Conservation (phyloP, 2,888 invertebrate genomes). For the Pogonocherus hispidulus region DNA sequence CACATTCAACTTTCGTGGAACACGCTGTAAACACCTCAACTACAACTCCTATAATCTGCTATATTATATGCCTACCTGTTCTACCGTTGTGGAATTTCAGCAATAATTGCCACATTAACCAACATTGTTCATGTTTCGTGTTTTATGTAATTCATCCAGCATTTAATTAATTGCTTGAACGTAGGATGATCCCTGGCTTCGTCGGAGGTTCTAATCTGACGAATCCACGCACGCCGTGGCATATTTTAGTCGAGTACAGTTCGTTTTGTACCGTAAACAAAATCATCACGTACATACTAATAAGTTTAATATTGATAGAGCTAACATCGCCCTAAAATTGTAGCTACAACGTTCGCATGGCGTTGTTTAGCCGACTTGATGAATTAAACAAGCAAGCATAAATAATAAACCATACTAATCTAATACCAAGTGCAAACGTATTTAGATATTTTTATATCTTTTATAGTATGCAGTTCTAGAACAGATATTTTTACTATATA, state of each 20-base stretch:
- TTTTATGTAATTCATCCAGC: slow-evolving; percentile 22
- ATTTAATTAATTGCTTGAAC: slow-evolving; percentile 22
- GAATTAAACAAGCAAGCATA: neutral
- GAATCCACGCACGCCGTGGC: neutral
- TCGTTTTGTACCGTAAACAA: slow-evolving; percentile 15
- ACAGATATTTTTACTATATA: too few relatives aligned
- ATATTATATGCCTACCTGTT: slow-evolving; percentile 12
- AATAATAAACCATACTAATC: too few relatives aligned
- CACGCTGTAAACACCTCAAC: neutral
- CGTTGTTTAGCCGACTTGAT: neutral
- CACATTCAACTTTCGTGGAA: neutral
- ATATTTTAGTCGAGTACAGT: slow-evolving; percentile 24
- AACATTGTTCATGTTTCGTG: slow-evolving; percentile 21
- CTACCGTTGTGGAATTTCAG: slow-evolving; percentile 7
- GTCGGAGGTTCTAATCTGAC: slow-evolving; percentile 6
- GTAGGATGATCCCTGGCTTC: neutral
- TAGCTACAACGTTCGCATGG: neutral
- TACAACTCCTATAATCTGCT: neutral
- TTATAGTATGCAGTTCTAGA: too few relatives aligned
- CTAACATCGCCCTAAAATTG: neutral
- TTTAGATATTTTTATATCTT: too few relatives aligned
- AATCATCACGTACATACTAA: slow-evolving; percentile 19
- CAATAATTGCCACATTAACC: slow-evolving; percentile 21
- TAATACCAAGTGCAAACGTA: too few relatives aligned
- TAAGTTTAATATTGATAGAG: neutral